Conservation (phyloP, 2,113 vertebrate genomes). For the Brachirus orientalis region DNA sequence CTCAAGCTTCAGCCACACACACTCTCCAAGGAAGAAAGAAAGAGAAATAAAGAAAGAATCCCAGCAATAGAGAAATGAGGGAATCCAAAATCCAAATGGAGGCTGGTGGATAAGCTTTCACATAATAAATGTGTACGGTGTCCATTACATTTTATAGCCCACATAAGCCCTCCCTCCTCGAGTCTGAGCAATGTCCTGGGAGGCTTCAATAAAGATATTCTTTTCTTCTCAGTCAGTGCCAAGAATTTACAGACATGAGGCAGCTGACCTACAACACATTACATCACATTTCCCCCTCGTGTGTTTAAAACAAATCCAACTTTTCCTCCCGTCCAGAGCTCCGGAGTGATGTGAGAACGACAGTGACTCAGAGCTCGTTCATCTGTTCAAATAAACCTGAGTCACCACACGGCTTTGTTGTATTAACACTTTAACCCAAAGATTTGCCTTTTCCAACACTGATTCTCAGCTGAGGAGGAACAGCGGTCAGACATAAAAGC, state of each 20-base stretch:
- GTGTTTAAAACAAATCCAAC: slow-evolving; percentile 58
- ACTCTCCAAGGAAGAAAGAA: neutral
- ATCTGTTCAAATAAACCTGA: slow-evolving; percentile 29
- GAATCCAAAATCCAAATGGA: slow-evolving; percentile 23
- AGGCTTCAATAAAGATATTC: slow-evolving; percentile 63
- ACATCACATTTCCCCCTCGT: slow-evolving; percentile 60
- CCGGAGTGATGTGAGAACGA: slow-evolving; percentile 16
- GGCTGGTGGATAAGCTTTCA: slow-evolving; percentile 38
- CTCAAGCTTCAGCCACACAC: slow-evolving; percentile 21
- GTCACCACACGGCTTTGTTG: slow-evolving; percentile 10
- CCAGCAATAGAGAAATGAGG: slow-evolving; percentile 14
- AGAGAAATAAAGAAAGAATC: neutral
- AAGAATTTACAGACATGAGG: slow-evolving; percentile 64
- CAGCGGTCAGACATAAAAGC: neutral
- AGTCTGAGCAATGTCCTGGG: slow-evolving; percentile 59
- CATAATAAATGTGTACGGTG: slow-evolving; percentile 55
- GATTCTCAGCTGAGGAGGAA: slow-evolving; percentile 2
- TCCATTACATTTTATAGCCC: slow-evolving; percentile 47
- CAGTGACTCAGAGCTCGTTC: neutral
- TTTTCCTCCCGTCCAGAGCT: slow-evolving; percentile 33
- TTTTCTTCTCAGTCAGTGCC: slow-evolving; percentile 58
- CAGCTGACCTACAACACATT: slow-evolving; percentile 56
- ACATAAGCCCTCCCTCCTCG: neutral
- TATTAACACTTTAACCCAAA: slow-evolving; percentile 24
- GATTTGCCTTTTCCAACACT: slow-evolving; percentile 6